phyloP scores from a whole-genome alignment of 2,113 vertebrate species.

The Pseudolaguvia tuberculata region DNA sequence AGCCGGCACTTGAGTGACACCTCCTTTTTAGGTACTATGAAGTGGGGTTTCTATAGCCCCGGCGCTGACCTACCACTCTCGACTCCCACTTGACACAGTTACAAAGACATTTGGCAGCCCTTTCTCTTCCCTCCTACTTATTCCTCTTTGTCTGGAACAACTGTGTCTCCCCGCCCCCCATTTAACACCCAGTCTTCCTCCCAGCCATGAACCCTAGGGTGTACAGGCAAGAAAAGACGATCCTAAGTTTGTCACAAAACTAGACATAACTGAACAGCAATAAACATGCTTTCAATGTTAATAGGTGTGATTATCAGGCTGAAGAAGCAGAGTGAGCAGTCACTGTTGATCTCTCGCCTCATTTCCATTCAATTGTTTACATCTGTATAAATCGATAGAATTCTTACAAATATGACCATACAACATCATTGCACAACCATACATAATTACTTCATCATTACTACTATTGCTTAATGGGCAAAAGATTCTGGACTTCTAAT shows the following conservation, averaged over 20 bases:
- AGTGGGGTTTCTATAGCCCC: constrained; percentile 54
- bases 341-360: not conserved
- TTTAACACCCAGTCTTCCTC: constrained; percentile 51
- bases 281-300: constrained; percentile 58
- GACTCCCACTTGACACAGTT: constrained; percentile 61
- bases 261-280: constrained; percentile 58
- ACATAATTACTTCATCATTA: not conserved
- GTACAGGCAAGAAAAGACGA: constrained; percentile 58
- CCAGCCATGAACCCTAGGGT: constrained; percentile 56
- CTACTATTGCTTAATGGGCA: not conserved
- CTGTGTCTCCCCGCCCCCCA: constrained; percentile 46
- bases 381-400: not conserved
- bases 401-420: not conserved
- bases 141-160: constrained; percentile 65
- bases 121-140: constrained; percentile 52
- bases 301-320: constrained; percentile 47
- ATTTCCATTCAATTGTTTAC: not conserved
- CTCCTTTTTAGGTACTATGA: constrained; percentile 56
- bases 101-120: constrained; percentile 61
- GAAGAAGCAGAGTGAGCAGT: not conserved
- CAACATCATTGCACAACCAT: not conserved
- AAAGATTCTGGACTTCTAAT: not conserved
- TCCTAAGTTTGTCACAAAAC: constrained; percentile 61
- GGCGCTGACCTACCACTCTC: constrained; percentile 59
- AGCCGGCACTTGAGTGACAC: constrained; percentile 60